Conservation (phyloP, 2,888 invertebrate genomes). For the Argyra leucocephala region DNA sequence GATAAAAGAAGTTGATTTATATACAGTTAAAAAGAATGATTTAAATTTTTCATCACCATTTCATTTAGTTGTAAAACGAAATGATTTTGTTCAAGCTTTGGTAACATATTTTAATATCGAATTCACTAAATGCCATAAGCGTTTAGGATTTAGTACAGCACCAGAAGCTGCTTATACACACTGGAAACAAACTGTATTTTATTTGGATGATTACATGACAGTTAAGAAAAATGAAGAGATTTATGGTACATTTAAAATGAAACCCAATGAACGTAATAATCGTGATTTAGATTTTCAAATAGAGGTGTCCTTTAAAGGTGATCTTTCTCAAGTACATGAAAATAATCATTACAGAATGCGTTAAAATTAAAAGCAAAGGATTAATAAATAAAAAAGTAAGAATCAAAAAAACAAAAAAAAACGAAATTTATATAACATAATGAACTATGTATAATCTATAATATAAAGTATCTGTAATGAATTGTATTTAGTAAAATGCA, state of each 20-base stretch:
- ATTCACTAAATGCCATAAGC: conserved; percentile 98
- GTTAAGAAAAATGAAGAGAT: conserved; percentile 92
- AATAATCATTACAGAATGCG: conserved; percentile 85
- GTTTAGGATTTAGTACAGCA: conserved; percentile 95
- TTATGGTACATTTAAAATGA: conserved; percentile 82
- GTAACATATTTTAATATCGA: conserved; percentile 99
- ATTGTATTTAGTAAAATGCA: background rate
- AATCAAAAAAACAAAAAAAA: background rate
- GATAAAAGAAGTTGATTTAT: conserved; percentile 95
- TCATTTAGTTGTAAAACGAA: conserved; percentile 70
- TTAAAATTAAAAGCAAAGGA: conserved; percentile 44
- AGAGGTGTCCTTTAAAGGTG: conserved; percentile 85
- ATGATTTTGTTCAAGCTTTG: conserved; percentile 94
- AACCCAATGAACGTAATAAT: conserved; percentile 92
- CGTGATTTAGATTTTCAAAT: conserved; percentile 94
- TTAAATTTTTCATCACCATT: conserved; percentile 85
- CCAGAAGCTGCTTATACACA: conserved; percentile 98
- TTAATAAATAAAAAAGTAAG: too few relatives aligned
- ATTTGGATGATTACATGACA: conserved; percentile 93
- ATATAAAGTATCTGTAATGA: background rate
- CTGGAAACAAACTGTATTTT: conserved; percentile 96
- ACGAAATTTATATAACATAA: conserved; percentile 2
- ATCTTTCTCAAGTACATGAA: conserved; percentile 74
- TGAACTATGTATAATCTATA: background rate
- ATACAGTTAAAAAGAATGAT: conserved; percentile 93